Evolutionary conservation across 1,140 invertebrate species (phyloP).

Genomic region (Ostrea edulis): DNA sequence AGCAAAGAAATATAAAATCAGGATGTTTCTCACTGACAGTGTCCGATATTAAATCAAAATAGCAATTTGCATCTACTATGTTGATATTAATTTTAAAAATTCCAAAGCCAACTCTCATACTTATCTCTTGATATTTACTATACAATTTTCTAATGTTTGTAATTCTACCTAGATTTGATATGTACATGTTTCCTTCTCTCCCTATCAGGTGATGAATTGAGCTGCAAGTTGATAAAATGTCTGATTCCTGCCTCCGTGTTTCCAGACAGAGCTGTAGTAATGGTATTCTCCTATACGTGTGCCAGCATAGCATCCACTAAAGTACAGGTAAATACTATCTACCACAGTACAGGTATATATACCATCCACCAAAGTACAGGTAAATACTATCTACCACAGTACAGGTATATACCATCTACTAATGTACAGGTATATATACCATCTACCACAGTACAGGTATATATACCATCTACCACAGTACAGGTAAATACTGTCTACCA

Average conservation of each 20-base stretch:
- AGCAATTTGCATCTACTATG: too few species aligned
- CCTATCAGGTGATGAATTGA: constrained; percentile 66
- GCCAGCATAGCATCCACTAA: constrained; percentile 66
- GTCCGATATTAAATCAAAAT: too few species aligned
- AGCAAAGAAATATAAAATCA: too few species aligned
- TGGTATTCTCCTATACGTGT: constrained; percentile 69
- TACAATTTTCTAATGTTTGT: too few species aligned
- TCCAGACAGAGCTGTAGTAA: constrained; percentile 60
- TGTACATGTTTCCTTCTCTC: constrained; percentile 39
- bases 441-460: not conserved
- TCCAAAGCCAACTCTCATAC: too few species aligned
- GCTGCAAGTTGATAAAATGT: constrained; percentile 63
- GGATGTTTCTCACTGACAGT: too few species aligned
- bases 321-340: constrained; percentile 63
- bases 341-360: too few species aligned
- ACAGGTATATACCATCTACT: constrained; percentile 52
- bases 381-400: not conserved
- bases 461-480: not conserved
- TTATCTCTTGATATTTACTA: too few species aligned
- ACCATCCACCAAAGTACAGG: not conserved
- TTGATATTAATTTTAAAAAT: too few species aligned
- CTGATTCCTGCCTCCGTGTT: constrained; percentile 65
- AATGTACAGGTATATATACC: constrained; percentile 66
- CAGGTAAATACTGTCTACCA: not conserved
- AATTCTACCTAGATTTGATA: too few species aligned